phyloP scores from a whole-genome alignment of 2,113 vertebrate species.

The Erythrolamprus reginae region DNA sequence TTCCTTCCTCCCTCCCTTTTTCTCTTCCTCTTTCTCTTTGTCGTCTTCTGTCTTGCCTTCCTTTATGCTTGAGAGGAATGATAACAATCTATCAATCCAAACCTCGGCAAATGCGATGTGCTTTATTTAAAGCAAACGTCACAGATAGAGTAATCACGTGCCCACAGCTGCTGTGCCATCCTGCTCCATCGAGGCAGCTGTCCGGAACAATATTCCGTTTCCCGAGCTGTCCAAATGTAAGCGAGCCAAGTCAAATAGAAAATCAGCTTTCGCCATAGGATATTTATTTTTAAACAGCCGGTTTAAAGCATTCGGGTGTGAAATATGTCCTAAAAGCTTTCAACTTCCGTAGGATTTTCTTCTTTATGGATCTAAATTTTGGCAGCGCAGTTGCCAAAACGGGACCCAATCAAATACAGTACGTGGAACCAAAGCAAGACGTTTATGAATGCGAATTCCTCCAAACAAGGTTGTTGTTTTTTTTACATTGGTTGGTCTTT shows the following conservation, averaged over 20 bases:
- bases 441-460: background rate
- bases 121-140: slow-evolving; percentile 1
- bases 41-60: background rate
- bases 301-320: background rate
- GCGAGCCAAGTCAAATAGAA: slow-evolving; percentile 2
- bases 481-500: background rate
- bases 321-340: background rate
- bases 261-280: background rate
- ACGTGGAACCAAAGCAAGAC: background rate
- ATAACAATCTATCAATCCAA: background rate
- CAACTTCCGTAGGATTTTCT: background rate
- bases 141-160: background rate
- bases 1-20: too few relatives aligned
- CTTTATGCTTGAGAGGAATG: background rate
- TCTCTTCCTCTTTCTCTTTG: background rate
- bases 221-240: background rate
- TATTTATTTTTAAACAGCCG: background rate
- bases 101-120: background rate
- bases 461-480: background rate
- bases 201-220: slow-evolving; percentile 1
- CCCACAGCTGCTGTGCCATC: background rate
- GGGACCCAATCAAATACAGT: background rate
- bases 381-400: background rate
- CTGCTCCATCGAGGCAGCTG: background rate
- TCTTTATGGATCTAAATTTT: too few relatives aligned